Base-by-base conservation (phyloP, 2,797 vertebrate species). In the Hypotaenidia philippensis region DNA sequence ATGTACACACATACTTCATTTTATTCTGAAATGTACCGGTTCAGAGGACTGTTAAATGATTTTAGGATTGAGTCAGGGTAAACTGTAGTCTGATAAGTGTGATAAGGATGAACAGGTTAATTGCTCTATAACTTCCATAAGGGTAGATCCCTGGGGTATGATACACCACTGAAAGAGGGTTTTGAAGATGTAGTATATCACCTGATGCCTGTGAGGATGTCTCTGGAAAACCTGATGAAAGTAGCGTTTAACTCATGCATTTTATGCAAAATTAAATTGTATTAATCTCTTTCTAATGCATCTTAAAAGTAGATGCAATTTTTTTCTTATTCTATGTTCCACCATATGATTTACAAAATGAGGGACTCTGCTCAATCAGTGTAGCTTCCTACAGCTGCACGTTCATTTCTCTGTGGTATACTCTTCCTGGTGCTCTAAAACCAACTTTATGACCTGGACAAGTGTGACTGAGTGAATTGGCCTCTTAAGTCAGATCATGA, bases 191-290 rank as follows among this genome's bases (percentile, higher is more conserved):
- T 88, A 76, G 83, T 34, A 19, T 90, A 56, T 88, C 87, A 92
- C 44, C n/a, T 66, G 63, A 82, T 80, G 60, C 13, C 22, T 82
- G 23, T 41, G 53, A 84, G 52, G 60, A 79, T 55, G 34, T 83
- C 70, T 84, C 31, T 83, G 64, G 72, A 32, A 88, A 93, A 90
- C 69, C n/a, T 94, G 87, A 87, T 70, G 87, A 56, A 92, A 84
- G 27, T 72, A 82, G 80, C 82, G 82, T 92, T 87, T 75, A 92
- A 41, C 40, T 93, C 53, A 77, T 64, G 60, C 17, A 44, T 80
- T 92, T 95, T 83, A 75, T 85, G 44, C 71, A 83, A 82, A 93
- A 31, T 40, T 60, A 36, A 84, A 19, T 38, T 79, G 55, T 90
- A 82, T 82, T 89, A 74, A 64, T 82, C 17, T 40, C 18, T 91